A percentile compares a stretch with the other conserved stretches of the same genome.
These are phyloP conservation scores for Astropecten irregularis DNA, from an alignment of 53 echinoderm and acorn worm species.

Conservation along the genomic window DNA sequence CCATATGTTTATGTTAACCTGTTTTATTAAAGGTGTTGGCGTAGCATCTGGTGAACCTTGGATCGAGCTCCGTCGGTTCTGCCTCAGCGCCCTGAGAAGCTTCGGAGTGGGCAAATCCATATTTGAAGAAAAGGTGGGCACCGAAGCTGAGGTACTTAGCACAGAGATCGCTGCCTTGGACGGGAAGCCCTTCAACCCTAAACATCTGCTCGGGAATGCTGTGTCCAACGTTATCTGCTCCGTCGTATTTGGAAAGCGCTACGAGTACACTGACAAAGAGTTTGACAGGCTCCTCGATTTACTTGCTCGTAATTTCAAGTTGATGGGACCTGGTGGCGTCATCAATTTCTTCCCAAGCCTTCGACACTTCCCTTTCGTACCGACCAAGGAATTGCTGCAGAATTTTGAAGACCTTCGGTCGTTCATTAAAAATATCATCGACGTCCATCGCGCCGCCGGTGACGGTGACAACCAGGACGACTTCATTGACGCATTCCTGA, in stretches of 20 bases:
- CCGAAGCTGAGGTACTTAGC: not conserved
- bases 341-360: not conserved
- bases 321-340: not conserved
- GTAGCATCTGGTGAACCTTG: constrained; percentile 6
- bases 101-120: constrained; percentile 57
- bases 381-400: not conserved
- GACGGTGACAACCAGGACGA: constrained; percentile 33
- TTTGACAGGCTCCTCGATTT: not conserved
- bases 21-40: constrained; percentile 16
- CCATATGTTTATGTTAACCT: too few species aligned
- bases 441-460: constrained; percentile 6
- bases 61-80: constrained; percentile 33
- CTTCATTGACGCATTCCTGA: constrained; percentile 34
- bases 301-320: not conserved
- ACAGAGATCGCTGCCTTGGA: not conserved
- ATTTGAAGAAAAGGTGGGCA: not conserved
- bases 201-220: constrained; percentile 4
- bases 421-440: constrained; percentile 41
- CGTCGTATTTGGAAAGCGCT: constrained; percentile 50
- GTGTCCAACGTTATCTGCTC: constrained; percentile 56
- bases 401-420: constrained; percentile 25
- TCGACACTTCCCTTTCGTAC: not conserved
- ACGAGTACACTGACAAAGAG: constrained; percentile 39
- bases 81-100: constrained; percentile 27
- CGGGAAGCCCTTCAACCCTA: constrained; percentile 45